phyloP scores from a whole-genome alignment of 2,113 vertebrate genomes.

The Butorides virescens region DNA sequence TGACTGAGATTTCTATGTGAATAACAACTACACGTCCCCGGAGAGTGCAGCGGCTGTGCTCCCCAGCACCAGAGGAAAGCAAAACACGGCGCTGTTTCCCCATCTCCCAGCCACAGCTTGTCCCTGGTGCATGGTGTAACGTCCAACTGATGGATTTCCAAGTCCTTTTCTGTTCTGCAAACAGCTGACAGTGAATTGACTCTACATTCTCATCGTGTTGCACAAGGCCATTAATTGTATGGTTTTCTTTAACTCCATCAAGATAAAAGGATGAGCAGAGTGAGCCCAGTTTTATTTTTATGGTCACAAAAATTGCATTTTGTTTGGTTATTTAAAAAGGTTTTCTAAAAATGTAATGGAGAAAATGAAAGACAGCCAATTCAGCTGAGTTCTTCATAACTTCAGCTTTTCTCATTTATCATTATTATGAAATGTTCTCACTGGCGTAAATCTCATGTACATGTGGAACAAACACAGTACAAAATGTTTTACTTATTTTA shows the following conservation, averaged over 20 bases:
- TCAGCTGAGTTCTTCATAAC: neutral
- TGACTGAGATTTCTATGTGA: neutral
- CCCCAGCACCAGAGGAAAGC: neutral
- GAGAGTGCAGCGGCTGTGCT: neutral
- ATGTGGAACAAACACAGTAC: conserved; percentile 15
- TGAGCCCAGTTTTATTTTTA: neutral
- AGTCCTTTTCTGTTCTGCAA: neutral
- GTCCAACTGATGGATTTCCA: neutral
- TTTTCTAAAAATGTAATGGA: neutral
- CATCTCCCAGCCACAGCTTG: neutral
- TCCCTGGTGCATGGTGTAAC: neutral
- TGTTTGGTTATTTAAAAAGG: neutral
- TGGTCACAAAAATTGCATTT: neutral
- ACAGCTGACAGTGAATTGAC: neutral
- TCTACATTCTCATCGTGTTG: neutral
- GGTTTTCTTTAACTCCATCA: neutral
- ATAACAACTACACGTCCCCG: neutral
- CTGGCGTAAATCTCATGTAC: neutral
- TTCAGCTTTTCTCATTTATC: neutral
- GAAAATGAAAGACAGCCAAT: neutral
- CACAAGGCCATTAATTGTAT: neutral
- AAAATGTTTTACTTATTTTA: conserved; percentile 31
- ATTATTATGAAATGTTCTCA: neutral
- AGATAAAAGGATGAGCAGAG: conserved; percentile 9
- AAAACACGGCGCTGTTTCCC: neutral